Conservation (phyloP, 2,888 invertebrate genomes). For the Oscheius sp. region DNA sequence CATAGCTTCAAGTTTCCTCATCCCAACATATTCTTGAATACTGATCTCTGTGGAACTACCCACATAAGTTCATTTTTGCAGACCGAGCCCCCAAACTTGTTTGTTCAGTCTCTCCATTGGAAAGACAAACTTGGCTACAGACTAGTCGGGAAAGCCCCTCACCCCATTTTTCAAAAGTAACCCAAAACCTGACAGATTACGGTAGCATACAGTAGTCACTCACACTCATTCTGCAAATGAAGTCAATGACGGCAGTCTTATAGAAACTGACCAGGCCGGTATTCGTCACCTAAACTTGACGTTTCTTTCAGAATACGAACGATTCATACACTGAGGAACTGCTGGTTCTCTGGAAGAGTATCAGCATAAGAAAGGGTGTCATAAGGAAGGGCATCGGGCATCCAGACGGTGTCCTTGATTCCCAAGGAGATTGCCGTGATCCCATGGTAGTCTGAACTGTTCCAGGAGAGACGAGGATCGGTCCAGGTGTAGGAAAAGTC, state of each 20-base stretch:
- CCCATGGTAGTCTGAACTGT: background rate
- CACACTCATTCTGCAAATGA: slow-evolving; percentile 11
- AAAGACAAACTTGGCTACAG: background rate
- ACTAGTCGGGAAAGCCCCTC: too few relatives aligned
- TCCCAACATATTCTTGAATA: too few relatives aligned
- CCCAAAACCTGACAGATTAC: too few relatives aligned
- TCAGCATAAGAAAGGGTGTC: background rate
- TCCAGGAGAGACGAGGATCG: slow-evolving; percentile 8
- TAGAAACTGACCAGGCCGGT: slow-evolving; percentile 1
- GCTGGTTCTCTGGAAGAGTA: slow-evolving; percentile 2
- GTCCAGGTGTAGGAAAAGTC: slow-evolving; percentile 3
- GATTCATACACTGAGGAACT: background rate
- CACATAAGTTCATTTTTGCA: too few relatives aligned
- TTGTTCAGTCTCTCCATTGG: background rate
- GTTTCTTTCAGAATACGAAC: background rate
- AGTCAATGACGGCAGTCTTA: slow-evolving; percentile 3
- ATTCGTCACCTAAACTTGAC: background rate
- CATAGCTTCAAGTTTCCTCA: too few relatives aligned
- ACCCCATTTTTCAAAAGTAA: too few relatives aligned
- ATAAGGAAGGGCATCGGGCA: slow-evolving; percentile 2
- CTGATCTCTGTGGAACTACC: too few relatives aligned
- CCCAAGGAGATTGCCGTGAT: background rate
- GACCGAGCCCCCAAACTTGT: too few relatives aligned
- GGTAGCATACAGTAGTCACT: background rate
- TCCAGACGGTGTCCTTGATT: slow-evolving; percentile 9